Evolutionary conservation across 2,797 vertebrate species (phyloP).

Genomic region (Numenius phaeopus): DNA sequence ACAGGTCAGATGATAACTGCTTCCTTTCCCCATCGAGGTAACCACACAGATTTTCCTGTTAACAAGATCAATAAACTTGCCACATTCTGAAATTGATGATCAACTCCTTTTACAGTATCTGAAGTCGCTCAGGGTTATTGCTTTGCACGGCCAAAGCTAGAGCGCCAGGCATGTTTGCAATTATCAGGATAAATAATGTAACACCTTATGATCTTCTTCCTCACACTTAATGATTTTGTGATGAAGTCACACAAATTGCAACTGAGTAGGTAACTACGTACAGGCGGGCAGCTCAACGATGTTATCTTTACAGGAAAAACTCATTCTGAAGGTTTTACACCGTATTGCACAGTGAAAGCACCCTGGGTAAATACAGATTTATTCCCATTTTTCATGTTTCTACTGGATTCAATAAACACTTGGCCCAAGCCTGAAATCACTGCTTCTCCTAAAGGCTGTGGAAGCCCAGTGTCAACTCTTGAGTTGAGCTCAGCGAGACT

Average conservation of each 20-base stretch:
- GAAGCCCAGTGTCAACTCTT: conserved; percentile 47
- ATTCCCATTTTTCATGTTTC: conserved; percentile 80
- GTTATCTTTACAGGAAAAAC: conserved; percentile 50
- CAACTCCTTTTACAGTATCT: conserved; percentile 76
- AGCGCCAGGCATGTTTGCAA: conserved; percentile 69
- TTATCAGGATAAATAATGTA: conserved; percentile 77
- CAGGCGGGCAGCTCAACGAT: not conserved
- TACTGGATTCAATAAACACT: conserved; percentile 85
- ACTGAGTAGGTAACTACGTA: not conserved
- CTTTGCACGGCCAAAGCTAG: conserved; percentile 46
- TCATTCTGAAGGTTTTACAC: conserved; percentile 73
- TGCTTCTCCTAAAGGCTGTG: conserved; percentile 45
- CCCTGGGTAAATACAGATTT: conserved; percentile 79
- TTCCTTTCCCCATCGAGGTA: conserved; percentile 61
- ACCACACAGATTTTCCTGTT: conserved; percentile 71
- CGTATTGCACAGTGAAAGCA: conserved; percentile 63
- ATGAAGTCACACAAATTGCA: conserved; percentile 34
- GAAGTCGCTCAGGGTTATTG: conserved; percentile 45
- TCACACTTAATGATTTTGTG: conserved; percentile 41
- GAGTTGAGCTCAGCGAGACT: conserved; percentile 14
- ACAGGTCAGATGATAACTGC: conserved; percentile 16
- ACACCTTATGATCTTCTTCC: conserved; percentile 74
- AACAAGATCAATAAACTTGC: conserved; percentile 84
- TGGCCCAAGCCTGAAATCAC: conserved; percentile 62
- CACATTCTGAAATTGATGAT: conserved; percentile 77